Percentiles rank a stretch among this genome's conserved stretches.
Evolutionary conservation across 2,113 vertebrate genomes (phyloP).

Genomic region (Chaetorhynchus papuensis): DNA sequence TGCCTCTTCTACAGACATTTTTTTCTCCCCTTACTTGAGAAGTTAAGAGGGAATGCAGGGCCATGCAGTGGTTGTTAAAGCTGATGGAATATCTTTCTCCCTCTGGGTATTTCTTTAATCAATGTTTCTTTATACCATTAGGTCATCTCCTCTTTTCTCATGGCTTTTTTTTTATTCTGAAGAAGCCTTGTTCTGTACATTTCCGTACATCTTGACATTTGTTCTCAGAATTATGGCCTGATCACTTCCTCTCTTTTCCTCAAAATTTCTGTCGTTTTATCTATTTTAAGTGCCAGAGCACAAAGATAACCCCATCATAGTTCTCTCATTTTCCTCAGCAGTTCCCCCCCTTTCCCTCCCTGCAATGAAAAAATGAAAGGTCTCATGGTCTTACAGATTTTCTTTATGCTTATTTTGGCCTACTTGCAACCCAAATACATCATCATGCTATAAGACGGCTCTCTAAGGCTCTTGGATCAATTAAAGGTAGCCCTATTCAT

Average conservation of each 20-base stretch:
- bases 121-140: conserved; percentile 46
- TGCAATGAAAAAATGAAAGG: conserved; percentile 55
- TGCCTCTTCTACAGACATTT: neutral
- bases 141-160: conserved; percentile 13
- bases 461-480: conserved; percentile 56
- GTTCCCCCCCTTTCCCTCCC: neutral
- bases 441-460: neutral
- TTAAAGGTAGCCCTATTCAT: conserved; percentile 61
- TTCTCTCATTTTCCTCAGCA: neutral
- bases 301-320: conserved; percentile 32
- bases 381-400: conserved; percentile 55
- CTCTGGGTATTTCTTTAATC: conserved; percentile 51
- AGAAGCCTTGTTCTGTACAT: conserved; percentile 51
- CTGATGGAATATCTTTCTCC: neutral
- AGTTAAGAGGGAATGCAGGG: neutral
- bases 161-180: neutral
- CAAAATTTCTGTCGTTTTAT: conserved; percentile 12
- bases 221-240: conserved; percentile 6
- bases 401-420: conserved; percentile 61
- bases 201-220: conserved; percentile 20
- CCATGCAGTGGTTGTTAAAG: neutral
- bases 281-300: conserved; percentile 14
- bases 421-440: conserved; percentile 57
- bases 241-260: conserved; percentile 45
- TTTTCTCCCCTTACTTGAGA: neutral